Evolutionary conservation across 2,888 invertebrate species (phyloP).

Genomic region (Meganola albula): DNA sequence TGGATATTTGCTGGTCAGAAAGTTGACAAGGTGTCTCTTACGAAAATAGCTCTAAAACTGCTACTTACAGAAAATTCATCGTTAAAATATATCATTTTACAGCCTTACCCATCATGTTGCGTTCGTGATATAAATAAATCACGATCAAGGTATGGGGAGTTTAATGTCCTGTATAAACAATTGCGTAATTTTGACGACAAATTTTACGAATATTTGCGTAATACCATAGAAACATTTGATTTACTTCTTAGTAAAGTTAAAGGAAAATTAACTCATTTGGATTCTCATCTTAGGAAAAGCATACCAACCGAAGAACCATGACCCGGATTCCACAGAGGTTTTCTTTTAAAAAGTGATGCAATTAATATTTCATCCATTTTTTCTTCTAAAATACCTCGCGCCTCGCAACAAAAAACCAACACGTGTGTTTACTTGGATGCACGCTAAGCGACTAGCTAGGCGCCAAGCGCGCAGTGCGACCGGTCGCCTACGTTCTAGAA

Average conservation of each 20-base stretch:
- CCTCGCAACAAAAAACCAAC: conserved; percentile 4
- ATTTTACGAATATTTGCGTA: conserved; percentile 6
- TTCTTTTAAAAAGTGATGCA: conserved; percentile 15
- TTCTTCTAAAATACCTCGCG: conserved; percentile 1
- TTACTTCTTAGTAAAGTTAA: conserved; percentile 6
- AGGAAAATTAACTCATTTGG: conserved; percentile 6
- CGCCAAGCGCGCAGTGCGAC: conserved; percentile 6
- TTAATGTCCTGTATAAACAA: conserved; percentile 2
- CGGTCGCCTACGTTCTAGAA: conserved; percentile 1
- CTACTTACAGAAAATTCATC: no score
- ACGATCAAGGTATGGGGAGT: conserved; percentile 1
- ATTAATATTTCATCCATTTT: conserved; percentile 16
- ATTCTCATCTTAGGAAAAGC: no score
- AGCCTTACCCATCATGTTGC: conserved; percentile 1
- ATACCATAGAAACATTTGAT: conserved; percentile 4
- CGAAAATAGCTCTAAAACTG: no score
- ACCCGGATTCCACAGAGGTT: conserved; percentile 16
- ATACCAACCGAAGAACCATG: no score
- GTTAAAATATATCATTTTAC: conserved; percentile 2
- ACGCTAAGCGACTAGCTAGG: conserved; percentile 7
- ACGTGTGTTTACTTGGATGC: conserved; percentile 6
- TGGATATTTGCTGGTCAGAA: no score
- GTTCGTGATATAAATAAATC: conserved; percentile 5
- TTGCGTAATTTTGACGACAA: conserved; percentile 4
- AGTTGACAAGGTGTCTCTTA: no score